Evolutionary conservation across 2,797 vertebrate species (phyloP), one percentile per base, ranked within the genome.

Genomic region (Odontamblyopus rebecca): DNA sequence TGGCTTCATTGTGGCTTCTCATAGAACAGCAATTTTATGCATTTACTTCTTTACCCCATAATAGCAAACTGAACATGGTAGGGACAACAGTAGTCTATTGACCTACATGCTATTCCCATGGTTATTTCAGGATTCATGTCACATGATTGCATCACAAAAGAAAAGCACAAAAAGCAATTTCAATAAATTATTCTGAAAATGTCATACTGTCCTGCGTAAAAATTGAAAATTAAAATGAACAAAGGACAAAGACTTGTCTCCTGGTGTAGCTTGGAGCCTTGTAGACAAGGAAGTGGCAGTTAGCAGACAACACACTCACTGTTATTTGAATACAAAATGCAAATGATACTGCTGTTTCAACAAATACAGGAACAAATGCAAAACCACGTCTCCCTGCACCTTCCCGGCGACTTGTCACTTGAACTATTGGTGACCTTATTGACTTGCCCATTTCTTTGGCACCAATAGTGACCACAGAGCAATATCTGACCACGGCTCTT

Each of bases 361-460:
- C 65, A 67, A 67, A 29, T 48, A 26, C 23, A 50, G 12, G 6
- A 8, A 44, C 63, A 27, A 50, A 67, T 67, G 65, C 65, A 67
- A 53, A 67, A 32, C 18, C 27, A 9, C 23, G 16, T 53, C 50
- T 67, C 18, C 48, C 27, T 50, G 12, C 41, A 50, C 44, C 64
- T 66, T 6, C 64, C 23, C 41, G 18, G 26, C 16, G 8, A 19
- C 64, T 51, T 51, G n/a, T 66, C 23, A 23, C 64, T 51, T 83
- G 79, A 81, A 86, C 79, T 84, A 68, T 77, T 70, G 73, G 64
- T 84, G 85, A 89, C 85, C 80, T 87, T 79, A 54, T 72, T 72
- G 81, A 82, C 77, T 77, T 70, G 38, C 5, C 7, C 23, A 29
- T 83, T 66, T 60, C 78, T 73, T 80, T 72, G 81, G 86, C 85